Evolutionary conservation across 2,888 invertebrate species (phyloP), one percentile per base, ranked within the genome.

Genomic region (Eupithecia centaureata): DNA sequence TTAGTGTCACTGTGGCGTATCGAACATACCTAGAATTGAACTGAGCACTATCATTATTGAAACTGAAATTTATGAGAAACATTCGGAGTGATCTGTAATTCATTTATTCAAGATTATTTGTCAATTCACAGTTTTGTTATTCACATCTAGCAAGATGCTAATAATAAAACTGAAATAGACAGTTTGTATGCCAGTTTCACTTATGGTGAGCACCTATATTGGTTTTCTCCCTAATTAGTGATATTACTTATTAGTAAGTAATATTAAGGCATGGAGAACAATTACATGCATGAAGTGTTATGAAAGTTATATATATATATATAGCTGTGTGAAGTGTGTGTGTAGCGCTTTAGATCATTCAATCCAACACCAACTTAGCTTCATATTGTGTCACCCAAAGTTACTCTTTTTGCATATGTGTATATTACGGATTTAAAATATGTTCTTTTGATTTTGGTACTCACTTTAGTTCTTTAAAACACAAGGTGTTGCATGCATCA

Each of bases 1-100:
- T 60, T 42, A 28, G 52, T 65, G 65, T 65, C 64, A 65, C 61
- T 38, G 58, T 68, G 64, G 32, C 52, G 57, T 65, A 58, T 61
- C 61, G 32, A 30, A 60, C 28, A 27, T 47, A 38, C 5, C 27
- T 51, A 38, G 27, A 33, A 10, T 61, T 27, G 35, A 58, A 35
- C 33, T 10, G 33, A 57, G 61, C 30, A 51, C 32, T 35, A 22
- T 63, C 47, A 47, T 56, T n/a, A 47, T 18, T 12, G 18, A 18
- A 12, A 47, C 42, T 22, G 42, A 18, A 10, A 47, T 47, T 47
- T 47, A 22, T 47, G 47, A 10, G 18, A 42, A 42, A 42, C 18
- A 42, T 42, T 42, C 18, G 10, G 18, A 42, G 18, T 18, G 18
- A 42, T 8, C 18, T 18, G 18, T n/a, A 38, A n/a, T 10, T 42